Conservation (phyloP, 2,113 vertebrate genomes). For the Platysteira castanea region DNA sequence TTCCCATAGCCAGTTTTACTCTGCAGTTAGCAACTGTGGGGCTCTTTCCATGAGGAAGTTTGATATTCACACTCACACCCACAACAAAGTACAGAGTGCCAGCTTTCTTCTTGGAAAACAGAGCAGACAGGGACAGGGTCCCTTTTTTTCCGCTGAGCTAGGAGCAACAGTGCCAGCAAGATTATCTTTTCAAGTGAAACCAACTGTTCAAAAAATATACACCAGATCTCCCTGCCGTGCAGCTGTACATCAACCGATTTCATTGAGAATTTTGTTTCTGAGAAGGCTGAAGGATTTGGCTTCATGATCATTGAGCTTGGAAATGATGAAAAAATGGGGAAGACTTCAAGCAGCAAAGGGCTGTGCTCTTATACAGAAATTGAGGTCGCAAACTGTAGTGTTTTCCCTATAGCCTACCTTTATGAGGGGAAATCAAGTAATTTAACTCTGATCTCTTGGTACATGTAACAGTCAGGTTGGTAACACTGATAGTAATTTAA, state of each 20-base stretch:
- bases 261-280: not conserved
- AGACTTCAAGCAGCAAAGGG: not conserved
- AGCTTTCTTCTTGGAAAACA: constrained; percentile 13
- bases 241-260: not conserved
- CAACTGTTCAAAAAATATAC: not conserved
- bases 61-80: not conserved
- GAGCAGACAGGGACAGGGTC: not conserved
- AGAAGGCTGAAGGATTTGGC: not conserved
- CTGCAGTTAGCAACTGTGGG: not conserved
- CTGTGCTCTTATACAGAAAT: not conserved
- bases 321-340: not conserved
- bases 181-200: not conserved
- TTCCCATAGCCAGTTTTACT: not conserved
- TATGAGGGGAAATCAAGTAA: not conserved
- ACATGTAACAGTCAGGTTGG: not conserved
- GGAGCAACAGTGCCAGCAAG: not conserved
- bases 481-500: not conserved
- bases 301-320: not conserved
- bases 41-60: not conserved
- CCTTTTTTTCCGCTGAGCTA: not conserved
- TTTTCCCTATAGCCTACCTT: not conserved
- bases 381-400: not conserved
- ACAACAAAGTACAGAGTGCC: not conserved
- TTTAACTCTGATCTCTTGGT: not conserved
- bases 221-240: not conserved